Percentiles rank a stretch among this genome's conserved stretches.
Conservation (phyloP, 1,140 invertebrate species). For the Rhyzopertha dominica region DNA sequence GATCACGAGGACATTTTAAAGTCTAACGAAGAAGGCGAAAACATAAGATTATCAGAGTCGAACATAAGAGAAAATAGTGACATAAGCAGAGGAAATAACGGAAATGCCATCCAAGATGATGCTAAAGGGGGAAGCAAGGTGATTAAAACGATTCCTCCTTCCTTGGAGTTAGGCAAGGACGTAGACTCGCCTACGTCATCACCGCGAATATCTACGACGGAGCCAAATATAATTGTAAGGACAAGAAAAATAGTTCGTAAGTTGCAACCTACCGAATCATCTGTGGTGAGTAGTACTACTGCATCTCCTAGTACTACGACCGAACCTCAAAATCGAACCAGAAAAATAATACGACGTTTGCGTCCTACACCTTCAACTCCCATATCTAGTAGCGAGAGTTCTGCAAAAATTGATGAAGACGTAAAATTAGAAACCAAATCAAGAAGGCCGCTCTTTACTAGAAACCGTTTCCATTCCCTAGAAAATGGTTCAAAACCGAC, state of each 20-base stretch:
- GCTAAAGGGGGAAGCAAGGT: constrained; percentile 28
- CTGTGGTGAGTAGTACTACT: background rate
- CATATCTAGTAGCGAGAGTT: no score
- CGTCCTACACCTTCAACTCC: no score
- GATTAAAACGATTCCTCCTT: constrained; percentile 18
- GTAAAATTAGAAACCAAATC: no score
- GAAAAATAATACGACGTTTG: no score
- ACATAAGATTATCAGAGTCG: constrained; percentile 53
- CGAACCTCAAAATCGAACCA: no score
- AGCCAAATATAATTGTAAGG: constrained; percentile 35
- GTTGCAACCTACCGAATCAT: constrained; percentile 42
- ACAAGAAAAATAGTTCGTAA: constrained; percentile 52
- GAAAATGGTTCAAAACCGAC: no score
- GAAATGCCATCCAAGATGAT: constrained; percentile 5
- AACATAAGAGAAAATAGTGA: constrained; percentile 51
- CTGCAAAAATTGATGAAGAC: no score
- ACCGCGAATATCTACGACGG: constrained; percentile 19
- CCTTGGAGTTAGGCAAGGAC: no score
- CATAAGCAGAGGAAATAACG: constrained; percentile 33
- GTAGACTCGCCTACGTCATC: no score
- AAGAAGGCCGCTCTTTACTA: no score
- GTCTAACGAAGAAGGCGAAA: constrained; percentile 48
- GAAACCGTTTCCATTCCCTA: no score
- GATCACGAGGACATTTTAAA: no score
- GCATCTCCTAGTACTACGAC: background rate